Base-by-base conservation (phyloP, 2,797 vertebrate species). In the Lateolabrax maculatus region DNA sequence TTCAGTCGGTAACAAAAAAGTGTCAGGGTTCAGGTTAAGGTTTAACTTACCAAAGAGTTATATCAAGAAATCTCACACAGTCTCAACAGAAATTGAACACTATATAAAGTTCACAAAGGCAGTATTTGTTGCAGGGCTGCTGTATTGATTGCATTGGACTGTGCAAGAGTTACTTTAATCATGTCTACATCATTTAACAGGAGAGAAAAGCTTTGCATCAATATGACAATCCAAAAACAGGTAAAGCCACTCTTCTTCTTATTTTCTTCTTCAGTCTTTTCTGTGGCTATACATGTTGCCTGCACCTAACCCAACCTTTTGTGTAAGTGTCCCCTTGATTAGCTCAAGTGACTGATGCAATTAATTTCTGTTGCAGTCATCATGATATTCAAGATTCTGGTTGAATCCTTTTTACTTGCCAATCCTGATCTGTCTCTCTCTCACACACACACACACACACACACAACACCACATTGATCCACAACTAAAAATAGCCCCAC, bases 401-500 rank as follows among this genome's bases (percentile, higher is more conserved):
- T 12, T 11, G 56, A 41, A 56, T 11, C 9, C 6, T 18, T 62
- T 68, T 4, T 21, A 66, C 43, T 31, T 21, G 8, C 55, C 10
- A 1, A 31, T 31, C 18, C 12, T 29, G 7, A 36, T 63, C 41
- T 39, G 12, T 27, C 48, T 73, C 48, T 55, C 27, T 46, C 58
- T n/a, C n/a, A n/a, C n/a, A n/a, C n/a, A n/a, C n/a, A n/a, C n/a
- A n/a, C n/a, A n/a, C n/a, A n/a, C n/a, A n/a, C n/a, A n/a, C n/a
- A n/a, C 61, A 65, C 60, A 70, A 51, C 36, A 43, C 2, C 15
- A 11, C 37, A 75, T 67, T 29, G 67, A 86, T 73, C 78, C 21
- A 16, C 11, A 6, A 66, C 64, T 83, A 79, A 71, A 71, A 83
- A 87, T 71, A 85, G 25, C 46, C 53, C 31, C 36, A 11, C 11